phyloP scores from a whole-genome alignment of 1,140 invertebrate genomes.

The Cheumatopsyche charites region DNA sequence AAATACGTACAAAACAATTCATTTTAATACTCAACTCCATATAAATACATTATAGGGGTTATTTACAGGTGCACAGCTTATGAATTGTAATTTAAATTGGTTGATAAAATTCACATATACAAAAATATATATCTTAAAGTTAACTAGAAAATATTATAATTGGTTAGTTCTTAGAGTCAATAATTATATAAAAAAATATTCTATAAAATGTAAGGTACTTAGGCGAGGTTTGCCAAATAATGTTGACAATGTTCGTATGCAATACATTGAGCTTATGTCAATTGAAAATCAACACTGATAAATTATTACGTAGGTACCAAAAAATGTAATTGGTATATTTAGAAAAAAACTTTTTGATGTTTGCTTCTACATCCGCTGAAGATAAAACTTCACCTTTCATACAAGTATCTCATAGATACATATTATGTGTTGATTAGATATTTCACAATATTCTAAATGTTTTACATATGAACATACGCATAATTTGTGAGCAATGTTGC shows the following conservation, averaged over 20 bases:
- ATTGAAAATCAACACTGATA: too few relatives aligned
- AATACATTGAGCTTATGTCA: conserved; percentile 30
- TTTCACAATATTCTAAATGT: conserved; percentile 19
- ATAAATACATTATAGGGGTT: conserved; percentile 38
- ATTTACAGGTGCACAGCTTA: conserved; percentile 45
- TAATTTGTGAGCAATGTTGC: conserved; percentile 45
- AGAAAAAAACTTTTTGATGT: too few relatives aligned
- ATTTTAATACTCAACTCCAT: neutral
- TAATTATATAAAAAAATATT: conserved; percentile 28
- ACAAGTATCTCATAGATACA: too few relatives aligned
- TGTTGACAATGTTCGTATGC: conserved; percentile 32
- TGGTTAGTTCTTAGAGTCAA: conserved; percentile 45
- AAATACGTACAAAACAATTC: neutral
- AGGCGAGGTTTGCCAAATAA: conserved; percentile 45
- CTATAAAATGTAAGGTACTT: conserved; percentile 41
- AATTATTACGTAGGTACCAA: too few relatives aligned
- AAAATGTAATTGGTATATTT: too few relatives aligned
- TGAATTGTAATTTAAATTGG: neutral
- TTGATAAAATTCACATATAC: conserved; percentile 14
- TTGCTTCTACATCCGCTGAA: too few relatives aligned
- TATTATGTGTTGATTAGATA: too few relatives aligned
- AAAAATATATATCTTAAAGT: conserved; percentile 18
- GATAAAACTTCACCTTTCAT: too few relatives aligned
- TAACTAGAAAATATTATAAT: conserved; percentile 37
- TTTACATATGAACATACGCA: conserved; percentile 46